These are phyloP conservation scores for Norana najaformis DNA, from an alignment of 2,888 invertebrate species.

Conservation along the genomic window DNA sequence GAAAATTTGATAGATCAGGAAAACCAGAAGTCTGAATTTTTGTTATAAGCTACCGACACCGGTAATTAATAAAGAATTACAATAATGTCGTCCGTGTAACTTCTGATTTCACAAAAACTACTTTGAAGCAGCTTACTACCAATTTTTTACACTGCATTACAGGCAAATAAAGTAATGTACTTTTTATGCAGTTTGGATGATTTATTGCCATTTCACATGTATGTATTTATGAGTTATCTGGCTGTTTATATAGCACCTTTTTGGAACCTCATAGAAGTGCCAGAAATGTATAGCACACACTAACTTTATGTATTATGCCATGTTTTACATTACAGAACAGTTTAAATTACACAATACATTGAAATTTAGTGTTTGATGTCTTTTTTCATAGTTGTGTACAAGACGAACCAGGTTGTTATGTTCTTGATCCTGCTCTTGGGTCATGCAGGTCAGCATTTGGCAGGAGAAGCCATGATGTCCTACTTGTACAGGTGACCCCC, in stretches of 20 bases:
- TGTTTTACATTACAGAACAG: neutral
- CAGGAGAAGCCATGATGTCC: conserved; percentile 9
- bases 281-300: neutral
- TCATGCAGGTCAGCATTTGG: neutral
- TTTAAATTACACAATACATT: neutral
- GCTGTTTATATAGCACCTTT: neutral
- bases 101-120: neutral
- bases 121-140: neutral
- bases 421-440: neutral
- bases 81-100: neutral
- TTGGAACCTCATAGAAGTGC: neutral
- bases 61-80: neutral
- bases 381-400: conserved; percentile 2
- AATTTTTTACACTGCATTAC: neutral
- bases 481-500: neutral
- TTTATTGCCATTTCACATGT: neutral
- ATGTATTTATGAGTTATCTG: neutral
- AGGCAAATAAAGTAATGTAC: neutral
- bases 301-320: neutral
- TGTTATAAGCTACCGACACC: no score
- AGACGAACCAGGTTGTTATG: neutral
- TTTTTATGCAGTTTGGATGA: neutral
- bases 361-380: neutral
- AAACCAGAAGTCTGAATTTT: neutral
- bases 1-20: neutral